Evolutionary conservation across 2,797 vertebrate species (phyloP), one percentile per base, ranked within the genome.

Genomic region (Tympanoctomys barrerae): DNA sequence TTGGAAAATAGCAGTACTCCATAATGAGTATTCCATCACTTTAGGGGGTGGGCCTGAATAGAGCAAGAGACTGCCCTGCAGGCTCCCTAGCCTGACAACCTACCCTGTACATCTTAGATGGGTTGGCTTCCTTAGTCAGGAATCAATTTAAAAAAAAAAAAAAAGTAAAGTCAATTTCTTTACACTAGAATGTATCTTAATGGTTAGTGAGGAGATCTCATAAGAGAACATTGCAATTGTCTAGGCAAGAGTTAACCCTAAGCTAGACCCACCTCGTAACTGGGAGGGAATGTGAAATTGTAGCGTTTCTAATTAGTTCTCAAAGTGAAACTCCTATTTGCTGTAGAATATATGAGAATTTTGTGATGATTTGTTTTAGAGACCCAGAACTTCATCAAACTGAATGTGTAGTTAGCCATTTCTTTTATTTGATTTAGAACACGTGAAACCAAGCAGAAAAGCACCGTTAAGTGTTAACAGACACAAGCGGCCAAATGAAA

Each of bases 381-480:
- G 46, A 71, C 18, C 71, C 71, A 49, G 22, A 66, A 57, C 54
- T 92, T 84, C 57, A 7, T 81, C 87, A 61, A 66, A 46, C 81
- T 80, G 57, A 57, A 85, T 33, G 7, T 92, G 75, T 18, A 71
- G 36, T 86, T 49, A 31, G 21, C 13, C 87, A 59, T 70, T 96
- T 94, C 36, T 39, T 96, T 87, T 59, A 81, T 92, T 89, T 28
- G 42, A 77, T 91, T 86, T 24, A 4, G 71, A 80, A 52, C 66
- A 33, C 28, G 2, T 4, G n/a, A 88, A 82, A n/a, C 61, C 71
- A 82, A 87, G 81, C 88, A 89, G 96, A 87, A 81, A 86, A 80
- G 52, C 19, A 59, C 49, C 1, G 0, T 46, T 33, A 87, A 87
- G 91, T 85, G 39, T 93, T 96, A 92, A 86, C 68, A 94, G 94